Evolutionary conservation across 37 sponge, comb jelly and placozoan species (phyloP).

Genomic region (Bolinopsis microptera): DNA sequence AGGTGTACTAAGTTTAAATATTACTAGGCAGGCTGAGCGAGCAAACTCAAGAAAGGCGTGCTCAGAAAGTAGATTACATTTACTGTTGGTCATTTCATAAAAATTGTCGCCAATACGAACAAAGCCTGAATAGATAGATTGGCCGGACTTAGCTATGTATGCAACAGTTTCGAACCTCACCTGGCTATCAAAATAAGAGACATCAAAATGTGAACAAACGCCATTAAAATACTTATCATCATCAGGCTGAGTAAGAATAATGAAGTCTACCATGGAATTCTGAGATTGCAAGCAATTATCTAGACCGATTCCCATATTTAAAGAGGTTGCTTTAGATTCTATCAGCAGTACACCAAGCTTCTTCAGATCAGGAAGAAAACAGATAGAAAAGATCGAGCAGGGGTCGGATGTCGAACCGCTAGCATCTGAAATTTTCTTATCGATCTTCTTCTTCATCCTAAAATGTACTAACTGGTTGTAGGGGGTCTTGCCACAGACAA

Average conservation of each 20-base stretch:
- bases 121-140: not conserved
- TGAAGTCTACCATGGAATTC: not conserved
- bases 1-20: not conserved
- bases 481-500: not conserved
- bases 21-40: not conserved
- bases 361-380: not conserved
- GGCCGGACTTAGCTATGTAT: not conserved
- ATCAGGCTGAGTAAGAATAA: not conserved
- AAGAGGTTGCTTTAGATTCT: not conserved
- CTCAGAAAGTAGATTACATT: not conserved
- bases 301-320: not conserved
- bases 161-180: not conserved
- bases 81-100: not conserved
- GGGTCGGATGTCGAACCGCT: not conserved
- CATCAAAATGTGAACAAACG: not conserved
- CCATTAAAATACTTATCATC: not conserved
- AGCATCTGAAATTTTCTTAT: not conserved
- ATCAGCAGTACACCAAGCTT: not conserved
- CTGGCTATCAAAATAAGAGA: not conserved
- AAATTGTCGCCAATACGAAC: not conserved
- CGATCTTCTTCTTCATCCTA: not conserved
- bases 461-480: not conserved
- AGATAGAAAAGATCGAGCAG: not conserved
- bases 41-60: not conserved
- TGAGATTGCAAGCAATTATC: not conserved